Percentiles rank a stretch among this genome's conserved stretches.
Conservation (phyloP, 2,797 vertebrate genomes). For the Denticeps clupeoides region DNA sequence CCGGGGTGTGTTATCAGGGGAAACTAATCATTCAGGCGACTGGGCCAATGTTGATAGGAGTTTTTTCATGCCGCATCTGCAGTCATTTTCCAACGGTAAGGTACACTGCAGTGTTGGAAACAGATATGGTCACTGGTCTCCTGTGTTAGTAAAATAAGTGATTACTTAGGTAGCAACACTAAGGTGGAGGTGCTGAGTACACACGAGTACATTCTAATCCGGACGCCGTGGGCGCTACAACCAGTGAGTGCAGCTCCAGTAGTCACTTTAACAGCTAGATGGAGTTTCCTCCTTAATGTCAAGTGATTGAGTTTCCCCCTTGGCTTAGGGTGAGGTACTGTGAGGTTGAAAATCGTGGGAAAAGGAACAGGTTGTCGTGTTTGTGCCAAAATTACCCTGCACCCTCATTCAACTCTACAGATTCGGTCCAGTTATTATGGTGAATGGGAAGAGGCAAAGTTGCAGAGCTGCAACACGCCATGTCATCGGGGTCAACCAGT, state of each 20-base stretch:
- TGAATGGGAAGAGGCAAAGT: neutral
- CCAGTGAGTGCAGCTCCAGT: neutral
- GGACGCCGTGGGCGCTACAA: neutral
- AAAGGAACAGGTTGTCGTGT: neutral
- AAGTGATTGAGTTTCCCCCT: slow-evolving; percentile 15
- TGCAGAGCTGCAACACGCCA: neutral
- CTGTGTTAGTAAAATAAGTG: too few relatives aligned
- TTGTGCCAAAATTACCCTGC: neutral
- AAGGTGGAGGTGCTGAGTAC: too few relatives aligned
- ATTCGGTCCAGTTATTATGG: neutral
- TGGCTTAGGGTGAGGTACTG: slow-evolving; percentile 1
- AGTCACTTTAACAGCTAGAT: neutral
- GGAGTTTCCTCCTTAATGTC: slow-evolving; percentile 23
- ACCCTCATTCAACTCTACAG: neutral
- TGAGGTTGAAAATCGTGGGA: neutral
- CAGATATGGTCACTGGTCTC: too few relatives aligned
- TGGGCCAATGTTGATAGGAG: neutral
- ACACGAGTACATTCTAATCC: neutral
- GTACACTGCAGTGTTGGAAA: too few relatives aligned
- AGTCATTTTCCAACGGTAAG: too few relatives aligned
- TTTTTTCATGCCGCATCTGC: too few relatives aligned
- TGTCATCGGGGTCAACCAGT: neutral
- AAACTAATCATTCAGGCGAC: neutral
- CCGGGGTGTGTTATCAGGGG: neutral
- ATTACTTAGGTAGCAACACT: too few relatives aligned